Evolutionary conservation across 2,888 invertebrate species (phyloP).

Genomic region (Laothoe populi): DNA sequence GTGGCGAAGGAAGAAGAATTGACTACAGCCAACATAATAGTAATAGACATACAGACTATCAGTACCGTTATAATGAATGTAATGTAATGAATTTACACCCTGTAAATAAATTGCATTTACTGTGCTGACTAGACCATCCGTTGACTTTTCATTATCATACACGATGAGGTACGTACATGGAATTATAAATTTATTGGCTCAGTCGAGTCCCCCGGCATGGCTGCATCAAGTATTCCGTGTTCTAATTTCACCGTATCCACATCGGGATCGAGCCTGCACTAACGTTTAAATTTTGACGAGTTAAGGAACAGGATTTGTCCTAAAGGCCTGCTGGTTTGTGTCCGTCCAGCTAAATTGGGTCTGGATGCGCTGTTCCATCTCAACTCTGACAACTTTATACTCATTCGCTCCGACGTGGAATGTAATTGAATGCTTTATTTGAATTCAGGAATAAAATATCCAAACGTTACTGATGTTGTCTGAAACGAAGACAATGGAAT

Average conservation of each 20-base stretch:
- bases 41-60: no score
- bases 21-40: slow-evolving; percentile 34
- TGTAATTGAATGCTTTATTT: slow-evolving; percentile 48
- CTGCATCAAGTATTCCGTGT: slow-evolving; percentile 45
- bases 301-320: slow-evolving; percentile 44
- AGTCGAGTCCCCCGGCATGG: slow-evolving; percentile 45
- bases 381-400: slow-evolving; percentile 51
- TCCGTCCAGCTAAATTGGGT: slow-evolving; percentile 52
- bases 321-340: slow-evolving; percentile 50
- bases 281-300: slow-evolving; percentile 57
- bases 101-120: slow-evolving; percentile 49
- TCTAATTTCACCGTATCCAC: slow-evolving; percentile 48
- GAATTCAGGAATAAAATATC: slow-evolving; percentile 43
- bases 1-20: slow-evolving; percentile 35
- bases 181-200: slow-evolving; percentile 69
- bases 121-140: slow-evolving; percentile 54
- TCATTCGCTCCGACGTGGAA: slow-evolving; percentile 43
- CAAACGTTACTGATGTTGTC: slow-evolving; percentile 46
- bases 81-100: no score
- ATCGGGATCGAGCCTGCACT: slow-evolving; percentile 48
- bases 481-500: slow-evolving; percentile 66
- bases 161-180: slow-evolving; percentile 60
- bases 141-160: slow-evolving; percentile 73
- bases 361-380: slow-evolving; percentile 52
- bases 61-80: no score